Evolutionary conservation across 2,888 invertebrate genomes (phyloP).

Genomic region (Allophyes oxyacanthae): DNA sequence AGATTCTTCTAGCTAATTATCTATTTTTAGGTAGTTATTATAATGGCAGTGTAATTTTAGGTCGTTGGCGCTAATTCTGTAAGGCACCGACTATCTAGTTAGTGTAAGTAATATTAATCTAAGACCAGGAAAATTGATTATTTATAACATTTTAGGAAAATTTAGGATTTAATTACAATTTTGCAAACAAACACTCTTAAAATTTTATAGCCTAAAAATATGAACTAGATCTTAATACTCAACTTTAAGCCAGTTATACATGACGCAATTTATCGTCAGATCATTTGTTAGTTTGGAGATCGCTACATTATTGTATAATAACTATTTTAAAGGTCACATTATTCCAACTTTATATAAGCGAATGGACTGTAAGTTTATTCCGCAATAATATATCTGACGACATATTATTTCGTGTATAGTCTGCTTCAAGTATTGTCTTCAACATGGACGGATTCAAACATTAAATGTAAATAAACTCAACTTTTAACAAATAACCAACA

Average conservation of each 20-base stretch:
- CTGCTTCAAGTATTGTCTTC: constrained; percentile 10
- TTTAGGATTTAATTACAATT: constrained; percentile 12
- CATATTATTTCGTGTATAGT: constrained; percentile 3
- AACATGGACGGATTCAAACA: constrained; percentile 40
- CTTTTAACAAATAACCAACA: constrained; percentile 33
- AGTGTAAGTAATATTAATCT: constrained; percentile 30
- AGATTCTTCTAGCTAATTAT: constrained; percentile 20
- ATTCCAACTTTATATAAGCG: too few species aligned
- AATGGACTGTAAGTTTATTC: too few species aligned
- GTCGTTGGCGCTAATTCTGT: background rate
- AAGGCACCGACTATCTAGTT: constrained; percentile 12
- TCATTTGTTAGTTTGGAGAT: background rate
- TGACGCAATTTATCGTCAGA: constrained; percentile 14
- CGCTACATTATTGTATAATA: too few species aligned
- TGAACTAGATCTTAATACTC: constrained; percentile 7
- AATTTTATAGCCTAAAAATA: constrained; percentile 30
- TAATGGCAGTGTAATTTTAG: constrained; percentile 44
- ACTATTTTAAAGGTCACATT: too few species aligned
- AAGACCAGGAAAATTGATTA: constrained; percentile 26
- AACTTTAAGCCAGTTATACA: background rate
- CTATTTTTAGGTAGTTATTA: constrained; percentile 14
- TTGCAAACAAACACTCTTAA: constrained; percentile 15
- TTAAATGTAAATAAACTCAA: constrained; percentile 23
- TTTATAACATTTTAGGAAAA: background rate
- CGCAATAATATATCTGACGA: constrained; percentile 7